Percentiles rank a stretch among this genome's conserved stretches.
These are phyloP conservation scores for Nineta flava DNA, from an alignment of 2,888 invertebrate species.

Conservation along the genomic window DNA sequence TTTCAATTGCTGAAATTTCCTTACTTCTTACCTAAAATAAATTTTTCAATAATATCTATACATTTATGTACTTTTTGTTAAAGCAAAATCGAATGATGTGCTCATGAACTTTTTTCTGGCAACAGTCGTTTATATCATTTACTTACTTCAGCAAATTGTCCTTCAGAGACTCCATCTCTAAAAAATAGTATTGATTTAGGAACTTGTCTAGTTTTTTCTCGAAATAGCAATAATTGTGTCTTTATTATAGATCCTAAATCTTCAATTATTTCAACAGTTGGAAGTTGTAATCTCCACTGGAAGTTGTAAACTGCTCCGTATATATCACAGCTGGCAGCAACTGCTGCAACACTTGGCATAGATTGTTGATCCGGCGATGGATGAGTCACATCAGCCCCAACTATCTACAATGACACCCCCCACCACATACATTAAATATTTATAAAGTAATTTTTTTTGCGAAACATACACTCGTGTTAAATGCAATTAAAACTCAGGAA, in stretches of 20 bases:
- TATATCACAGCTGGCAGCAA: slow-evolving; percentile 57
- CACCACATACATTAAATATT: slow-evolving; percentile 13
- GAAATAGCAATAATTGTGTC: slow-evolving; percentile 47
- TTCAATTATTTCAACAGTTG: slow-evolving; percentile 55
- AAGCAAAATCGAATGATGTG: too few relatives aligned
- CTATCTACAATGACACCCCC: slow-evolving; percentile 12
- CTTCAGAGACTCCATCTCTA: slow-evolving; percentile 79
- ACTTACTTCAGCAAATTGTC: slow-evolving; percentile 51
- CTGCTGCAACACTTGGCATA: slow-evolving; percentile 52
- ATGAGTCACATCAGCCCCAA: slow-evolving; percentile 89
- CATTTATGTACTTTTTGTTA: not conserved
- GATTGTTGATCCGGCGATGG: slow-evolving; percentile 59
- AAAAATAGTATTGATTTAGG: slow-evolving; percentile 57
- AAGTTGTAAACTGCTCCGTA: slow-evolving; percentile 52
- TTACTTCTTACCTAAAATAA: slow-evolving; percentile 37
- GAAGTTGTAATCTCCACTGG: slow-evolving; percentile 58
- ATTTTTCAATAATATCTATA: not conserved
- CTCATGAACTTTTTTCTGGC: too few relatives aligned
- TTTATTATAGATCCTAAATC: slow-evolving; percentile 52
- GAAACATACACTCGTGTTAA: too few relatives aligned
- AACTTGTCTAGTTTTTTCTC: slow-evolving; percentile 26
- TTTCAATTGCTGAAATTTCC: slow-evolving; percentile 51
- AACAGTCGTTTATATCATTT: not conserved
- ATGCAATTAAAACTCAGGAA: too few relatives aligned
- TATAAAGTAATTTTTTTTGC: slow-evolving; percentile 7